Percentiles rank a stretch among this genome's conserved stretches.
phyloP scores from a whole-genome alignment of 2,797 vertebrate genomes.

The Fistularia tabacaria region DNA sequence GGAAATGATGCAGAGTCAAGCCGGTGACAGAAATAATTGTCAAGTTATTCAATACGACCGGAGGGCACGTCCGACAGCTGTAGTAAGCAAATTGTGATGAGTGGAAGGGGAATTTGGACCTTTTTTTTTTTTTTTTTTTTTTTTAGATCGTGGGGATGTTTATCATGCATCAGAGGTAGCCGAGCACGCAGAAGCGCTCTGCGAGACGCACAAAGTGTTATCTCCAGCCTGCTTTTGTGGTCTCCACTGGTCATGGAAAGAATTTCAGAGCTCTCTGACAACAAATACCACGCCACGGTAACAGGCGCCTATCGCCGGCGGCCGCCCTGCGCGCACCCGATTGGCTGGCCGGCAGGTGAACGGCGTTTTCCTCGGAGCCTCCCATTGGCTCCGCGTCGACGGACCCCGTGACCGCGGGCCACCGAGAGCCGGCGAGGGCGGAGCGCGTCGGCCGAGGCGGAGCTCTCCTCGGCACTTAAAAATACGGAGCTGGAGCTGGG shows the following conservation, averaged over 20 bases:
- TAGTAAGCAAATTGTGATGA: too few relatives aligned
- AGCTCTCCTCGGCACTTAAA: slow-evolving; percentile 75
- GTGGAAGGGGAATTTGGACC: too few relatives aligned
- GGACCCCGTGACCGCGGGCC: slow-evolving; percentile 26
- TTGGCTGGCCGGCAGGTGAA: slow-evolving; percentile 46
- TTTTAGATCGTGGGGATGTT: slow-evolving; percentile 28
- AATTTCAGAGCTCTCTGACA: slow-evolving; percentile 60
- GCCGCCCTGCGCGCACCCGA: slow-evolving; percentile 27
- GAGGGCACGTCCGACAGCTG: neutral
- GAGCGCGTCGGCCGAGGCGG: slow-evolving; percentile 58
- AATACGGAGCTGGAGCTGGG: slow-evolving; percentile 42
- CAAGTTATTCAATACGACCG: slow-evolving; percentile 23
- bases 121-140: neutral
- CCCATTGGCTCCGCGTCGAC: slow-evolving; percentile 40
- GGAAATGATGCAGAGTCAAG: slow-evolving; percentile 18
- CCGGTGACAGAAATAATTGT: slow-evolving; percentile 30
- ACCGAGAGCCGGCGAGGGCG: slow-evolving; percentile 36
- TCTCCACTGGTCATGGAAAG: slow-evolving; percentile 44
- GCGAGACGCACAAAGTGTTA: slow-evolving; percentile 36
- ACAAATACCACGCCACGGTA: slow-evolving; percentile 69
- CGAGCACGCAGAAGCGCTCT: slow-evolving; percentile 6
- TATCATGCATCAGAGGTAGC: slow-evolving; percentile 13
- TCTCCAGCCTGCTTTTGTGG: slow-evolving; percentile 23
- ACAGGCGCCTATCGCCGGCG: slow-evolving; percentile 53
- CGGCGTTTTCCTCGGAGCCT: slow-evolving; percentile 6